phyloP scores from a whole-genome alignment of 2,113 vertebrate genomes.

The Platanista minor region DNA sequence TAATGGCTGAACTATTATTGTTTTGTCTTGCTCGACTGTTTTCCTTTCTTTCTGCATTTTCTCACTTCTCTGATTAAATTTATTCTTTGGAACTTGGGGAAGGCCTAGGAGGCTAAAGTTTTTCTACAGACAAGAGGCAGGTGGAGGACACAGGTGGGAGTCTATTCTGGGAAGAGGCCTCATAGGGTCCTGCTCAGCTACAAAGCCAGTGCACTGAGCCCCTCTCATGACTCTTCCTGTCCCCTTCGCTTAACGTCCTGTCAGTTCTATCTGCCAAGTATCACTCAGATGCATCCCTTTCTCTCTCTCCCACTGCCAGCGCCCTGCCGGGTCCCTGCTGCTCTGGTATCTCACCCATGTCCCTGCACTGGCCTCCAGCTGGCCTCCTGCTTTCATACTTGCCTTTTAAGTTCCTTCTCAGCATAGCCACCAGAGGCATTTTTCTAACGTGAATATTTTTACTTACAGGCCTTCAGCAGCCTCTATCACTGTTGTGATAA shows the following conservation, averaged over 20 bases:
- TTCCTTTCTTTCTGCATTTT: not conserved
- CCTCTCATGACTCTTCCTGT: not conserved
- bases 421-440: not conserved
- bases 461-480: not conserved
- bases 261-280: fast-evolving
- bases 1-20: not conserved
- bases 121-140: not conserved
- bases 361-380: not conserved
- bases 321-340: not conserved
- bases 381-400: not conserved
- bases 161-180: not conserved
- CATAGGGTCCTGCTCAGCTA: not conserved
- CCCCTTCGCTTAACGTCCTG: fast-evolving
- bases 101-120: not conserved
- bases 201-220: not conserved
- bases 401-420: not conserved
- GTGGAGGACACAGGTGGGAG: not conserved
- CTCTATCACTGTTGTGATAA: not conserved
- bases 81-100: not conserved
- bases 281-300: not conserved
- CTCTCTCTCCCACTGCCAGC: not conserved
- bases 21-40: not conserved
- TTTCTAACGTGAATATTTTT: not conserved
- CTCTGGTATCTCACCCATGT: not conserved
- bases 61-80: not conserved